phyloP scores from a whole-genome alignment of 2,113 vertebrate genomes.

The Todiramphus saurophagus region DNA sequence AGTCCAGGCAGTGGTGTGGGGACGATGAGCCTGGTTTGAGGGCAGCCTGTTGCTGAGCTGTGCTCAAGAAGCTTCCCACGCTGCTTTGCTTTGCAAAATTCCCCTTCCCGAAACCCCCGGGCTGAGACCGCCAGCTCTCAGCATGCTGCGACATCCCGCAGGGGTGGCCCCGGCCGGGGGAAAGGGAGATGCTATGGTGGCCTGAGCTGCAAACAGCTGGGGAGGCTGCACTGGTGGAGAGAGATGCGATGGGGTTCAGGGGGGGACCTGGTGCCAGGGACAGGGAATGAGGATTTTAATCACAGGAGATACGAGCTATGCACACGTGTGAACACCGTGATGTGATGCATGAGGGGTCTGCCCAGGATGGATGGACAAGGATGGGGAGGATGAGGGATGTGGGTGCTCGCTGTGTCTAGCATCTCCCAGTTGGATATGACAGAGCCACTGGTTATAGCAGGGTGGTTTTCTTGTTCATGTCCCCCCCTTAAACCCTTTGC shows the following conservation, averaged over 20 bases:
- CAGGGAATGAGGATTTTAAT: background rate
- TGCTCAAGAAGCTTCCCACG: background rate
- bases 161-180: background rate
- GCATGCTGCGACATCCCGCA: fast-evolving
- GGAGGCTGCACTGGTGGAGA: background rate
- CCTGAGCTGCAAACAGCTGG: background rate
- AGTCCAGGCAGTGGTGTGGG: background rate
- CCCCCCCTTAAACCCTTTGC: background rate
- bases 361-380: background rate
- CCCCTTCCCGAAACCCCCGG: background rate
- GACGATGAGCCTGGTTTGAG: background rate
- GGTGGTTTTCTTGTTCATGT: fast-evolving
- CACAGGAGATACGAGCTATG: fast-evolving
- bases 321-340: fast-evolving
- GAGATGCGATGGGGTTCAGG: background rate
- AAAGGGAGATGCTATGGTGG: background rate
- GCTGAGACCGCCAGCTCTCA: background rate
- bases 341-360: background rate
- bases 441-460: fast-evolving
- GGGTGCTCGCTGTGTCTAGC: background rate
- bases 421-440: background rate
- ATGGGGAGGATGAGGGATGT: background rate
- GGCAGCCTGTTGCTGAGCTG: background rate
- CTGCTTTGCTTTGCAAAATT: background rate
- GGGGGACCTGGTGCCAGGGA: background rate